These are phyloP conservation scores for Cotesia chilonis DNA, from an alignment of 1,140 invertebrate genomes.

Conservation along the genomic window DNA sequence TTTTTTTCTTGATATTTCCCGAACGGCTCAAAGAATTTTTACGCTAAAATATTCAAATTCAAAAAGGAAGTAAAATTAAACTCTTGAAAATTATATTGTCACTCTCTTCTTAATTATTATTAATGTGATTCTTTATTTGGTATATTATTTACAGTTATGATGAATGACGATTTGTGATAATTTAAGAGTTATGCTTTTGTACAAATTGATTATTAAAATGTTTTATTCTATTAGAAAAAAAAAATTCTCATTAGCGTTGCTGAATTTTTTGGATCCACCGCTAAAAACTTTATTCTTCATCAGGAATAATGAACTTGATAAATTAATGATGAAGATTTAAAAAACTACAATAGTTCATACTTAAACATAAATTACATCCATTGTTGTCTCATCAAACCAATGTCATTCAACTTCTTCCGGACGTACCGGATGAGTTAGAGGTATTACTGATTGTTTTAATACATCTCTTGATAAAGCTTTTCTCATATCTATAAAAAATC, in stretches of 20 bases:
- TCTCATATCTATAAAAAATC: slow-evolving; percentile 85
- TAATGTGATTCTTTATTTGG: too few species aligned
- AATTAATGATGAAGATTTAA: not conserved
- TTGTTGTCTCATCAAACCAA: not conserved
- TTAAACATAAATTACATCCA: not conserved
- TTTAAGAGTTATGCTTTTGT: too few species aligned
- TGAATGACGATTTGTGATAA: not conserved
- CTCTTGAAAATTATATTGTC: not conserved
- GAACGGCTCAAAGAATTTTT: too few species aligned
- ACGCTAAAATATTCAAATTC: too few species aligned
- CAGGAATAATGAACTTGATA: too few species aligned
- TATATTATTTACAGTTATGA: too few species aligned
- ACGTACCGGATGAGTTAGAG: slow-evolving; percentile 90
- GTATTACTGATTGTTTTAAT: slow-evolving; percentile 93
- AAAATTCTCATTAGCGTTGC: too few species aligned
- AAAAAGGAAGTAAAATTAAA: too few species aligned
- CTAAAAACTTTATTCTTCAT: too few species aligned
- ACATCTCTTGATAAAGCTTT: slow-evolving; percentile 95
- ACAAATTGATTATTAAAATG: not conserved
- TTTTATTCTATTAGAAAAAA: not conserved
- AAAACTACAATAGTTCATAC: not conserved
- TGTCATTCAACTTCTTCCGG: slow-evolving; percentile 91
- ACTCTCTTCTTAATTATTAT: not conserved
- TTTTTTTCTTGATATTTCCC: too few species aligned
- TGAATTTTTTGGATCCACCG: too few species aligned